Evolutionary conservation across 2,113 vertebrate genomes (phyloP), one percentile per base, ranked within the genome.

Genomic region (Lophius piscatorius): DNA sequence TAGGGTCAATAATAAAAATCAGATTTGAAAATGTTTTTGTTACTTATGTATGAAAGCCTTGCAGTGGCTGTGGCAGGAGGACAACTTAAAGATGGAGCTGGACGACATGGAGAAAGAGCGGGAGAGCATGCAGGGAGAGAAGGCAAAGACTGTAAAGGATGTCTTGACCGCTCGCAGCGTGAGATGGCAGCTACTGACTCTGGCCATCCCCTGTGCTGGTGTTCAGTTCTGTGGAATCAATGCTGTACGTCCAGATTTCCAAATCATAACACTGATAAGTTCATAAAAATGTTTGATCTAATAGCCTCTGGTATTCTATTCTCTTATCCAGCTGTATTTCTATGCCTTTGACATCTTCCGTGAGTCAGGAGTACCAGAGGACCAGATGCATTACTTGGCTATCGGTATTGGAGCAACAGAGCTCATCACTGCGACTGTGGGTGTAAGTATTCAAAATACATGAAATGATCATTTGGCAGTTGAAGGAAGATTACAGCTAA

Each of bases 181-280:
- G 21, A 56, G 80, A 6, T 89, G 81, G 86, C 88, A 91, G 66
- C 62, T 87, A 8, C 63, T 84, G 22, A 56, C 89, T 54, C 64
- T 88, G n/a, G 21, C 70, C 35, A 71, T 73, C 46, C 75, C 86
- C 31, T 79, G 76, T 23, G 46, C 82, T 17, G 72, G 79, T 1
- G 11, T 89, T 45, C 86, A 87, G 54, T 78, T 91, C 35, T 91
- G 84, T 3, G 82, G 84, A 52, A 88, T 87, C 71, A 90, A 68
- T 20, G 83, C 83, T 14, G 85, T 88, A 59, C 0, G 73, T 70
- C 44, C 16, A 45, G 8, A 38, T 7, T 21, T 62, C 4, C 39
- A 10, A 3, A 3, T 31, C 29, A 7, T 31, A 11, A 11, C 14
- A 23, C 6, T 39, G 0, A 24, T 13, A 45, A 4, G 16, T 7